Evolutionary conservation across 1,140 invertebrate genomes (phyloP).

Genomic region (Maniola jurtina): DNA sequence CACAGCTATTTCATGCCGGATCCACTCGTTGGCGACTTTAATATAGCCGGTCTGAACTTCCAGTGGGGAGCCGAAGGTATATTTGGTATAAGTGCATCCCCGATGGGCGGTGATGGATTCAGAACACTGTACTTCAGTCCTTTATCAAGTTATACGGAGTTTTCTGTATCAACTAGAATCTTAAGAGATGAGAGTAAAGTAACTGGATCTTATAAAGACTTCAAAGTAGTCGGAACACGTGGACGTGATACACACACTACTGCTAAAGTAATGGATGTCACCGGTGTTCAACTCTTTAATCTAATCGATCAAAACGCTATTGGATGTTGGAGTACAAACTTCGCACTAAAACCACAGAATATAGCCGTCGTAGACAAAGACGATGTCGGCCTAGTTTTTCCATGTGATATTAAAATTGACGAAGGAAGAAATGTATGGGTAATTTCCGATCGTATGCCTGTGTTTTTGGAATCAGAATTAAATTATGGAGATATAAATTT

Average conservation of each 20-base stretch:
- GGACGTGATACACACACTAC: constrained; percentile 85
- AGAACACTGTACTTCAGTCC: constrained; percentile 88
- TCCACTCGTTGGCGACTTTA: constrained; percentile 87
- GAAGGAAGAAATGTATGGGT: constrained; percentile 84
- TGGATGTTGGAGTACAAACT: constrained; percentile 87
- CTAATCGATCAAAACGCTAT: constrained; percentile 89
- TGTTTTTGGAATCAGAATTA: constrained; percentile 84
- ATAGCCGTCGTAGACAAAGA: constrained; percentile 86
- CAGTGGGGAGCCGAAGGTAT: constrained; percentile 91
- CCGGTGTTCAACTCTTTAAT: constrained; percentile 87
- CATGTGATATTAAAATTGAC: constrained; percentile 88
- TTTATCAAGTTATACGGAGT: constrained; percentile 86
- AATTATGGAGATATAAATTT: constrained; percentile 89
- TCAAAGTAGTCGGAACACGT: constrained; percentile 83
- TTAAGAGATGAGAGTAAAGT: constrained; percentile 83
- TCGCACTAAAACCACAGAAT: constrained; percentile 83
- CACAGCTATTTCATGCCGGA: constrained; percentile 90
- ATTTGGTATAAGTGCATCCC: constrained; percentile 87
- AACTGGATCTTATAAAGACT: constrained; percentile 85
- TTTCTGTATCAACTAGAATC: constrained; percentile 86
- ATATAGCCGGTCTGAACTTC: constrained; percentile 88
- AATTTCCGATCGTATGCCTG: constrained; percentile 89
- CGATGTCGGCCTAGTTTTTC: constrained; percentile 87
- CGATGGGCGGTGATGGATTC: constrained; percentile 82
- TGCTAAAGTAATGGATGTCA: constrained; percentile 84